A percentile compares a stretch with the other conserved stretches of the same genome.
phyloP scores from a whole-genome alignment of 2,113 vertebrate species.

The Oryctolagus cuniculus region mOryCun1.1 NC_091432.1:155169501-155170000 shows the following conservation, averaged over 20 bases:
- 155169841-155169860: background rate
- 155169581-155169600: background rate
- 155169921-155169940: background rate
- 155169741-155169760: background rate
- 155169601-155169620: background rate
- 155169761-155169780: background rate
- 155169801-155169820: background rate
- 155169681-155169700: background rate
- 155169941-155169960: background rate
- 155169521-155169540: background rate
- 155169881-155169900: background rate
- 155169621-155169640: background rate
- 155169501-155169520: background rate
- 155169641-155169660: background rate
- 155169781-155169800: background rate
- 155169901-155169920: conserved; percentile 23
- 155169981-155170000: background rate
- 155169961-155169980: background rate
- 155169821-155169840: background rate
- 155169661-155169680: background rate
- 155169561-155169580: background rate
- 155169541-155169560: conserved; percentile 13
- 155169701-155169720: conserved; percentile 10
- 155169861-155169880: background rate
- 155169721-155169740: background rate